These are phyloP conservation scores for Stomorhina lunata DNA, from an alignment of 2,888 invertebrate species.

Conservation along the genomic window DNA sequence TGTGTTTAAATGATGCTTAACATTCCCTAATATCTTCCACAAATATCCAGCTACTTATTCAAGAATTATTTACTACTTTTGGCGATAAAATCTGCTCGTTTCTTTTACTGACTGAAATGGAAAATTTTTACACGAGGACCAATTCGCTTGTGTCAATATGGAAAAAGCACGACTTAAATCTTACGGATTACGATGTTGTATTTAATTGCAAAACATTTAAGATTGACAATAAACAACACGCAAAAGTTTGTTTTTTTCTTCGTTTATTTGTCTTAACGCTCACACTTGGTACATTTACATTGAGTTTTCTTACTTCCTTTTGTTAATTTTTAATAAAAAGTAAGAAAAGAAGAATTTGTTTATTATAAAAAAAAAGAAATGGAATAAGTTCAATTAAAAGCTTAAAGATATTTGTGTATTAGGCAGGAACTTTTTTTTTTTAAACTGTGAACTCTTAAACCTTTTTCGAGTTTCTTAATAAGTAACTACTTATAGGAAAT, in stretches of 20 bases:
- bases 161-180: slow-evolving; percentile 22
- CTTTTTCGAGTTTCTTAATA: no score
- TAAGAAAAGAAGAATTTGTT: slow-evolving; percentile 7
- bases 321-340: background rate
- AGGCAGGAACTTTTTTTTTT: no score
- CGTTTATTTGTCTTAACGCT: background rate
- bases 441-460: no score
- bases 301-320: background rate
- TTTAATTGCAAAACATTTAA: slow-evolving; percentile 50
- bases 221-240: slow-evolving; percentile 27
- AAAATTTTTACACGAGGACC: background rate
- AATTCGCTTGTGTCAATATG: background rate
- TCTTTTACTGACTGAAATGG: no score
- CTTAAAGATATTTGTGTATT: no score
- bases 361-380: background rate
- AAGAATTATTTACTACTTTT: no score
- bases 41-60: no score
- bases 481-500: no score
- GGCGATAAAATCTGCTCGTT: no score
- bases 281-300: background rate
- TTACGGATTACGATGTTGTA: slow-evolving; percentile 25
- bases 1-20: no score
- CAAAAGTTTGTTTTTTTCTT: slow-evolving; percentile 7
- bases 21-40: no score
- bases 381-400: background rate